Evolutionary conservation across 2,797 vertebrate genomes (phyloP).

Genomic region (Chanos chanos): DNA sequence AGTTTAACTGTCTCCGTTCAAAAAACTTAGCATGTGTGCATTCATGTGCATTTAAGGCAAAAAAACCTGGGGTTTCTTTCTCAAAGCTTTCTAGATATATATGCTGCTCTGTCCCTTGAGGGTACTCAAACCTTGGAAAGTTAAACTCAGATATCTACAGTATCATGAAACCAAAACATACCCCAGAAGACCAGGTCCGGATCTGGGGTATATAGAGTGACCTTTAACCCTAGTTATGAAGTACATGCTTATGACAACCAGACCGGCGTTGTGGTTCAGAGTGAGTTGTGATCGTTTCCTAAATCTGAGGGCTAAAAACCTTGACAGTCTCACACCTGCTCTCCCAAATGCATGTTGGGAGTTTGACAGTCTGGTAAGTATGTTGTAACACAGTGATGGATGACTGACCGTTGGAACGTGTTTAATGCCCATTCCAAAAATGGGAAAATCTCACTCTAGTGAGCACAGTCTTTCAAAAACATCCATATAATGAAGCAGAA

Average conservation of each 20-base stretch:
- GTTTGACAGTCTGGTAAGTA: constrained; percentile 50
- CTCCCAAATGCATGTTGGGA: constrained; percentile 60
- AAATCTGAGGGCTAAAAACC: constrained; percentile 57
- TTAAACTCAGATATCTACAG: constrained; percentile 51
- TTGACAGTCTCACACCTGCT: constrained; percentile 54
- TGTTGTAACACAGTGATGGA: constrained; percentile 64
- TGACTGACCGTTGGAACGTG: constrained; percentile 69
- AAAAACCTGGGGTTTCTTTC: constrained; percentile 44
- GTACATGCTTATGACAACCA: constrained; percentile 54
- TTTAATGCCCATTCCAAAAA: constrained; percentile 46
- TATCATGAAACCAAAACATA: constrained; percentile 41
- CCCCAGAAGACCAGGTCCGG: constrained; percentile 49
- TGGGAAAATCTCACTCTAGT: constrained; percentile 40
- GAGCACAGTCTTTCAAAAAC: constrained; percentile 55
- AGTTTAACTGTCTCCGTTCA: too few relatives aligned
- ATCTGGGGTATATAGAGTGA: constrained; percentile 54
- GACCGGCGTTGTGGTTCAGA: constrained; percentile 60
- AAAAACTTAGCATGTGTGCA: constrained; percentile 49
- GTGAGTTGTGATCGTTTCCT: constrained; percentile 60
- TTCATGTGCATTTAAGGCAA: constrained; percentile 49
- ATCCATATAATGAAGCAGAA: constrained; percentile 55
- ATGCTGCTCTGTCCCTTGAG: constrained; percentile 57
- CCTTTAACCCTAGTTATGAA: constrained; percentile 56
- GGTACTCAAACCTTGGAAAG: constrained; percentile 54
- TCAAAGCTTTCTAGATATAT: constrained; percentile 61